phyloP scores from a whole-genome alignment of 2,888 invertebrate genomes.

The Drosophila fungiperda region DNA sequence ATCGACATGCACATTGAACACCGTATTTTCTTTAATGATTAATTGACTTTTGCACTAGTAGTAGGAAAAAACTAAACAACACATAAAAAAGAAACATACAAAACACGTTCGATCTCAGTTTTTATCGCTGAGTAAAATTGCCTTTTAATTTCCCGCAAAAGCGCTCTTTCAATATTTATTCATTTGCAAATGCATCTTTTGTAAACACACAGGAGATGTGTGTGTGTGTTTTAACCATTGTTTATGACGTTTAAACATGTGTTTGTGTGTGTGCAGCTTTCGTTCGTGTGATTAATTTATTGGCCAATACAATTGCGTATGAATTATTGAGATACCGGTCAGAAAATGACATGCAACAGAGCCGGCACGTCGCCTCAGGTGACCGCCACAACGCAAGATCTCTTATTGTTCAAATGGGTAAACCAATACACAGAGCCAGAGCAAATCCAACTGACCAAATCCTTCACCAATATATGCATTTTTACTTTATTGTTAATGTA shows the following conservation, averaged over 20 bases:
- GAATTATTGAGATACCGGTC: constrained; percentile 76
- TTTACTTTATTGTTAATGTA: constrained; percentile 15
- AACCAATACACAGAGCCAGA: background rate
- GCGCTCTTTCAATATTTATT: constrained; percentile 68
- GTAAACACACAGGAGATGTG: background rate
- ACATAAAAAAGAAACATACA: constrained; percentile 2
- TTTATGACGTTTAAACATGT: constrained; percentile 36
- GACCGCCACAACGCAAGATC: constrained; percentile 54
- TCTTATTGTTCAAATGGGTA: constrained; percentile 51
- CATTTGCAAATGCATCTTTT: constrained; percentile 65
- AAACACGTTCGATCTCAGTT: constrained; percentile 69
- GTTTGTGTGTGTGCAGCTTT: constrained; percentile 45
- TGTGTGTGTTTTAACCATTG: constrained; percentile 47
- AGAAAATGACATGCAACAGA: constrained; percentile 76
- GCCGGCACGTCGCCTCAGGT: constrained; percentile 62
- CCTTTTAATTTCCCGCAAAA: constrained; percentile 67
- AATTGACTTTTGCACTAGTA: constrained; percentile 75
- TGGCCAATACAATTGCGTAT: constrained; percentile 79
- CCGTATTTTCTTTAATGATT: constrained; percentile 76
- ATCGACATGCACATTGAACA: constrained; percentile 68
- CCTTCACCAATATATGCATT: constrained; percentile 24
- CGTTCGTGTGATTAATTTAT: constrained; percentile 78
- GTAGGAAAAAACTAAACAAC: constrained; percentile 1
- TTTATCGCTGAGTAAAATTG: constrained; percentile 68
- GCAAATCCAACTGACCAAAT: constrained; percentile 19